Conservation (phyloP, 2,888 invertebrate species). For the Abscondita cerata region DNA sequence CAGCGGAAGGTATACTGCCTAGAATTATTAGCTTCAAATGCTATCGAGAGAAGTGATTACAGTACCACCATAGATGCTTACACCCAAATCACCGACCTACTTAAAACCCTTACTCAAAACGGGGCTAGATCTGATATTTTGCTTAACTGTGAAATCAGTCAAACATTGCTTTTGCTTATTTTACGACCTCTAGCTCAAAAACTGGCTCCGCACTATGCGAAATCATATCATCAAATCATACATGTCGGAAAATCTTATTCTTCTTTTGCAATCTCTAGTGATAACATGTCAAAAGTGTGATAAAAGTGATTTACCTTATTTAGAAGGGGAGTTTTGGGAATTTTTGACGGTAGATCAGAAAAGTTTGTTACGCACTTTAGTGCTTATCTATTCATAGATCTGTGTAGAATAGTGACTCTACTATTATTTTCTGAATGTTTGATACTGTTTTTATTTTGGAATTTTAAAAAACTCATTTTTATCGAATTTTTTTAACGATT, state of each 20-base stretch:
- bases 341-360: constrained; percentile 65
- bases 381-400: constrained; percentile 48
- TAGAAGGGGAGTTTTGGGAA: constrained; percentile 69
- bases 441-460: background rate
- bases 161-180: constrained; percentile 77
- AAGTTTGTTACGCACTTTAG: constrained; percentile 62
- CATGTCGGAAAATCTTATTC: constrained; percentile 64
- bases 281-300: constrained; percentile 70
- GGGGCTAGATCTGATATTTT: constrained; percentile 51
- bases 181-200: constrained; percentile 76
- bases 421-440: background rate
- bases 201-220: constrained; percentile 66
- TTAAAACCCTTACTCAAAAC: constrained; percentile 52
- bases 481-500: too few relatives aligned
- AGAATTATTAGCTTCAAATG: constrained; percentile 50
- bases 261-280: constrained; percentile 66
- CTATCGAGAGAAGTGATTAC: constrained; percentile 59
- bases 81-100: constrained; percentile 65
- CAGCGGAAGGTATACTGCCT: constrained; percentile 53
- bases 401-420: background rate
- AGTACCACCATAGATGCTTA: constrained; percentile 65
- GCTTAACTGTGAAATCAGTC: constrained; percentile 73
- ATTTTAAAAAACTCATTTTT: background rate
- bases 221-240: constrained; percentile 53
- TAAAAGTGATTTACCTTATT: constrained; percentile 62